Base-by-base conservation (phyloP, 2,888 invertebrate genomes). In the Calliscelio sp. region DNA sequence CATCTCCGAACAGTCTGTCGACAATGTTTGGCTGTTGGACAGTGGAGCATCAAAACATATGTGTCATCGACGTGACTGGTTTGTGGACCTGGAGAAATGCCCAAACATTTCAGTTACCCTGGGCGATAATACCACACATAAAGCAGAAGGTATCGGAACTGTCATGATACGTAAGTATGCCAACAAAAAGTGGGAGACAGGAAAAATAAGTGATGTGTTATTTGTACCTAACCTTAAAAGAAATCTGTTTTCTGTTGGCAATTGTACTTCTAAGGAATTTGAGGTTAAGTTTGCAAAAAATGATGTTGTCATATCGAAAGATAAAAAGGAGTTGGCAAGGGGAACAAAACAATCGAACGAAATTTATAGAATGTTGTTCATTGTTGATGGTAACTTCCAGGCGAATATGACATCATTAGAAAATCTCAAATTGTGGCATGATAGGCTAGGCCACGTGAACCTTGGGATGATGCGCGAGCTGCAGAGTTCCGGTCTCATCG, bases 191-290 rank as follows among this genome's bases (percentile, higher is more conserved):
- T 88, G 88, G 88, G 46, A 79, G 38, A n/a, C 24, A 8, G 85
- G 63, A 8, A 18, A 46, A 55, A 84, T 88, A 11, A 73, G 89
- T 11, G 81, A 89, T 63, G 88, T 89, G 0, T 63, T 89, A 22
- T 87, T 85, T 74, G 87, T 89, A 7, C 88, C 87, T 7, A 78
- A 84, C 46, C 25, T 87, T 1, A 81, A 57, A 8, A 86, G 88
- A 53, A 88, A 89, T 79, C 63, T 89, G 16, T 89, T 89, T 70
- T 88, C 89, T 6, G 85, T 89, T 2, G 86, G 85, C 11, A 70
- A 81, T 0, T 84, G 86, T 59, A 84, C 86, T 2, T 16, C 51
- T 38, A n/a, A n/a, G n/a, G 86, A 79, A 2, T 86, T 59, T 41
- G 65, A 68, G 20, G 80, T 85, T 6, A 80, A 8, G 0, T 85